phyloP scores from a whole-genome alignment of 2,797 vertebrate species.

The Fistularia tabacaria region DNA sequence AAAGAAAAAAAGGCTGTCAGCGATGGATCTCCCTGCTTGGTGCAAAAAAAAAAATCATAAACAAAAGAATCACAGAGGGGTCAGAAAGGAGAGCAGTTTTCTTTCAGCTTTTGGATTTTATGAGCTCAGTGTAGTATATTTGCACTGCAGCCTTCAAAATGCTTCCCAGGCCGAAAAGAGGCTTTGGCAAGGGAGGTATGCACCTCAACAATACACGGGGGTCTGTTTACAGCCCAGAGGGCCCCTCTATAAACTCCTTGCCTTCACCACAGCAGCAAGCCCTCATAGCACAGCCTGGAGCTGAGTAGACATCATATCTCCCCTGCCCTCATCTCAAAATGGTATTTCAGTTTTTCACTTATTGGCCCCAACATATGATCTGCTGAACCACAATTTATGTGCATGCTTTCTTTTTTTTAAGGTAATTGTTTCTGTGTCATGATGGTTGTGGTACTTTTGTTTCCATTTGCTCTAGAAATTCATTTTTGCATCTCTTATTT shows the following conservation, averaged over 20 bases:
- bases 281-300: constrained; percentile 14
- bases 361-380: constrained; percentile 37
- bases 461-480: constrained; percentile 25
- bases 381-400: constrained; percentile 63
- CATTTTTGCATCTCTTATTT: constrained; percentile 1
- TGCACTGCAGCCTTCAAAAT: constrained; percentile 63
- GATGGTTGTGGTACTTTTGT: constrained; percentile 29
- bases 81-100: constrained; percentile 49
- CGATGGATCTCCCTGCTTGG: constrained; percentile 10
- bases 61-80: constrained; percentile 46
- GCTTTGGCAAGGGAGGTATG: constrained; percentile 60
- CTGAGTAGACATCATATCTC: constrained; percentile 32
- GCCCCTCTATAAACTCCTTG: constrained; percentile 63
- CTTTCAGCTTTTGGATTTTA: constrained; percentile 59
- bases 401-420: constrained; percentile 62
- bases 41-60: constrained; percentile 33
- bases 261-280: constrained; percentile 34
- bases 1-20: constrained; percentile 38
- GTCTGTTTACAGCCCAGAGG: constrained; percentile 70
- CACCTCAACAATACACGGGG: constrained; percentile 65
- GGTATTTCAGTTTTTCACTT: constrained; percentile 46
- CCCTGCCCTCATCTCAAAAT: constrained; percentile 35
- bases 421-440: constrained; percentile 44
- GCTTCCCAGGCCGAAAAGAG: constrained; percentile 51
- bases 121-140: constrained; percentile 59